Percentiles rank a stretch among this genome's conserved stretches.
These are phyloP conservation scores for Lymantria monacha DNA, from an alignment of 2,888 invertebrate genomes.

Conservation along the genomic window DNA sequence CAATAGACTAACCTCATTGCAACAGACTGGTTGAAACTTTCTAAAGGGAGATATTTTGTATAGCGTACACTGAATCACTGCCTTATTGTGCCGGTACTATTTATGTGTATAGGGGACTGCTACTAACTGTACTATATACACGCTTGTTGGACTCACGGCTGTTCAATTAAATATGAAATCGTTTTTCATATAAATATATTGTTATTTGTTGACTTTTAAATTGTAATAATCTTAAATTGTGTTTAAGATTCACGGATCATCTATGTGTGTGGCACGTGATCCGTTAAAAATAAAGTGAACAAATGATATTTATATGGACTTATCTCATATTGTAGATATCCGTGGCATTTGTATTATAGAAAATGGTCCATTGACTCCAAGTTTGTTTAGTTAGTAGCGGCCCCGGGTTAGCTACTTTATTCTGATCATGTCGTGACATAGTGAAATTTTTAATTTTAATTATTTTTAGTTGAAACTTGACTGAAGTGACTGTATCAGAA, in stretches of 20 bases:
- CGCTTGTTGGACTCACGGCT: conserved; percentile 37
- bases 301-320: conserved; percentile 21
- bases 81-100: conserved; percentile 77
- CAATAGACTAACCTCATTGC: conserved; percentile 78
- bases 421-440: conserved; percentile 48
- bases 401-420: conserved; percentile 51
- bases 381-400: conserved; percentile 47
- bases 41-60: conserved; percentile 78
- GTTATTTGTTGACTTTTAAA: conserved; percentile 37
- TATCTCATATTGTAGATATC: conserved; percentile 29
- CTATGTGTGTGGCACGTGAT: conserved; percentile 26
- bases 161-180: background rate
- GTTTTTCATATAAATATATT: conserved; percentile 24
- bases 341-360: conserved; percentile 18
- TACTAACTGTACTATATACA: conserved; percentile 38
- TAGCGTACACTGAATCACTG: conserved; percentile 80
- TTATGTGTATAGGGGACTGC: conserved; percentile 52
- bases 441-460: conserved; percentile 67
- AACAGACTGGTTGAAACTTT: conserved; percentile 79
- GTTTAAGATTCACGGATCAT: conserved; percentile 30
- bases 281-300: conserved; percentile 31
- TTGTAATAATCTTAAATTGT: conserved; percentile 31
- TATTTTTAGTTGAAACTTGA: conserved; percentile 64
- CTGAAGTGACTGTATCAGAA: conserved; percentile 58
- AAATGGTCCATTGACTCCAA: conserved; percentile 36